These are phyloP conservation scores for Zaprionus africanus DNA, from an alignment of 1,140 invertebrate species.

Conservation along the genomic window DNA sequence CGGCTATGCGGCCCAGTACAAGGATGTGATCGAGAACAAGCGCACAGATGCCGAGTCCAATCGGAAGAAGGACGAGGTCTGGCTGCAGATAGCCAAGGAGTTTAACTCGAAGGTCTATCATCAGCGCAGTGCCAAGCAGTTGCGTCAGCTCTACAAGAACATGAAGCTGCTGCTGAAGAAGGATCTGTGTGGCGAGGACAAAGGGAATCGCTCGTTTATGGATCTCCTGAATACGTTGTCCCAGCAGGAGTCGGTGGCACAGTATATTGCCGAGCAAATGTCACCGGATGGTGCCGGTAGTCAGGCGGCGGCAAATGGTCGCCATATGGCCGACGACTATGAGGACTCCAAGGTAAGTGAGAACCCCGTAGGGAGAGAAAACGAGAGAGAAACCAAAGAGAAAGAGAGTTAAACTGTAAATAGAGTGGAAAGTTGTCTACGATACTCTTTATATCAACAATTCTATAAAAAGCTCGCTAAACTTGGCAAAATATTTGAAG, in stretches of 20 bases:
- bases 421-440: no score
- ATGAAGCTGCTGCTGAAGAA: slow-evolving; percentile 83
- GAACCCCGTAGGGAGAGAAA: neutral
- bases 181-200: slow-evolving; percentile 80
- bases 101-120: slow-evolving; percentile 81
- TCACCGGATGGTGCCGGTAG: slow-evolving; percentile 70
- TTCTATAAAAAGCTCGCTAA: no score
- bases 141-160: slow-evolving; percentile 81
- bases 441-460: no score
- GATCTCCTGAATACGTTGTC: slow-evolving; percentile 79
- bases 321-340: slow-evolving; percentile 66
- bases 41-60: slow-evolving; percentile 84
- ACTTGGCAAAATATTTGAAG: no score
- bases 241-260: slow-evolving; percentile 73
- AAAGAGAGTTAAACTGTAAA: neutral
- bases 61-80: slow-evolving; percentile 83
- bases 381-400: neutral
- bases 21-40: slow-evolving; percentile 83
- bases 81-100: slow-evolving; percentile 82
- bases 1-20: slow-evolving; percentile 80
- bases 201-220: slow-evolving; percentile 74
- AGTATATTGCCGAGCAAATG: slow-evolving; percentile 77
- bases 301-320: slow-evolving; percentile 44
- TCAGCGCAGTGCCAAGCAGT: slow-evolving; percentile 79
- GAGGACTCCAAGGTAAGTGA: slow-evolving; percentile 77